Evolutionary conservation across 2,797 vertebrate genomes (phyloP), one percentile per base, ranked within the genome.

Genomic region (Merluccius polli): DNA sequence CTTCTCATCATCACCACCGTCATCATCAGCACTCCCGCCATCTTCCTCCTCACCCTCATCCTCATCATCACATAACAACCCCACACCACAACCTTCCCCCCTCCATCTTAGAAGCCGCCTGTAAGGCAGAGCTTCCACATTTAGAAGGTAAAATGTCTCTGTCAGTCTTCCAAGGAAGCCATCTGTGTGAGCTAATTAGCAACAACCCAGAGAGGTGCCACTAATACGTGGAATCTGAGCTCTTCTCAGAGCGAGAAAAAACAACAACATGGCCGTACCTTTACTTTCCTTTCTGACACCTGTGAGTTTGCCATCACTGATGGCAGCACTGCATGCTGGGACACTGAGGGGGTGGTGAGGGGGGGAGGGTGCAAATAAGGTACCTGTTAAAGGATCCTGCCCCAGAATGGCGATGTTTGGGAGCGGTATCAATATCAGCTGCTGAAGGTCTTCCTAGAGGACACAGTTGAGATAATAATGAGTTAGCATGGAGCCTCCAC

Each of bases 341-440:
- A 48, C 3, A 18, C 5, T 48, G 15, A 0, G 44, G 44, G 16
- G 44, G 44, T 2, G 41, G 15, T 13, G 15, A 15, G 1, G 44
- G 16, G 44, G 16, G 44, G 44, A 16, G 18, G 24, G n/a, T 1
- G 27, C 13, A 24, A 9, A 65, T 65, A 29, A 18, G 29, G 85
- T 90, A 97, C 96, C 96, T 94, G 96, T 96, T 72, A 96, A 86
- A 38, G 96, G 95, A 82, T 97, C 94, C 79, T 93, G 93, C 32
- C 93, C 95, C 90, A 98, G 75, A 44, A 94, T 93, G 84, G 95
- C 93, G 36, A 95, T 88, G 38, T 96, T 96, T 44, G 96, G 96
- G 35, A 96, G 94, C 3, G 94, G 87, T 81, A 93, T 94, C 86
- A 98, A 89, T 83, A 98, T 91, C 87, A 97, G 83, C 87, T 97